Percentiles rank a stretch among this genome's conserved stretches.
Evolutionary conservation across 1,140 invertebrate genomes (phyloP).

Genomic region (Anastrepha ludens): DNA sequence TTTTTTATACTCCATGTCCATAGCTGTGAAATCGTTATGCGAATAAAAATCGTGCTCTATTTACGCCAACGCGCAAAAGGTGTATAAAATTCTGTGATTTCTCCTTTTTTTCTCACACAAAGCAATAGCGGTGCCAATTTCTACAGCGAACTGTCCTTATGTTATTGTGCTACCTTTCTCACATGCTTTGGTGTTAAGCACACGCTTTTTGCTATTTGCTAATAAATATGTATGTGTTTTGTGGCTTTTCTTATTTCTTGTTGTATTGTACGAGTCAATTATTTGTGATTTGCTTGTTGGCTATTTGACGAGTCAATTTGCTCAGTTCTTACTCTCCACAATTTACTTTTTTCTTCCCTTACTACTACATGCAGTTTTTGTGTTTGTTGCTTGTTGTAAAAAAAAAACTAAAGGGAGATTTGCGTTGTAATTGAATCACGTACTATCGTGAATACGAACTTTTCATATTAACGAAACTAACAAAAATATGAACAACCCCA

Average conservation of each 20-base stretch:
- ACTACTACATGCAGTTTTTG: neutral
- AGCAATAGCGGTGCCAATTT: neutral
- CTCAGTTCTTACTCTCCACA: neutral
- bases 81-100: neutral
- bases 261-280: constrained; percentile 13
- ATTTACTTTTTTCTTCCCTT: neutral
- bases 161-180: neutral
- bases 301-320: constrained; percentile 47
- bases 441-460: constrained; percentile 16
- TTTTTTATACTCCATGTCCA: neutral
- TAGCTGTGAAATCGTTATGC: neutral
- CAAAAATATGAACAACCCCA: neutral
- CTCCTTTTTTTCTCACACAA: neutral
- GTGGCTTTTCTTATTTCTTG: constrained; percentile 14
- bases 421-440: constrained; percentile 52
- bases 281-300: constrained; percentile 45
- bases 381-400: neutral
- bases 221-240: neutral
- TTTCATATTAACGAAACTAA: constrained; percentile 46
- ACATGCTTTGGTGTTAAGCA: neutral
- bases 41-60: constrained; percentile 24
- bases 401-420: constrained; percentile 2
- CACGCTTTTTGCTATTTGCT: neutral
- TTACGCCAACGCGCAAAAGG: neutral
- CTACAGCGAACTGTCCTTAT: neutral